phyloP scores from a whole-genome alignment of 2,888 invertebrate species.

The Eilema sororculum region DNA sequence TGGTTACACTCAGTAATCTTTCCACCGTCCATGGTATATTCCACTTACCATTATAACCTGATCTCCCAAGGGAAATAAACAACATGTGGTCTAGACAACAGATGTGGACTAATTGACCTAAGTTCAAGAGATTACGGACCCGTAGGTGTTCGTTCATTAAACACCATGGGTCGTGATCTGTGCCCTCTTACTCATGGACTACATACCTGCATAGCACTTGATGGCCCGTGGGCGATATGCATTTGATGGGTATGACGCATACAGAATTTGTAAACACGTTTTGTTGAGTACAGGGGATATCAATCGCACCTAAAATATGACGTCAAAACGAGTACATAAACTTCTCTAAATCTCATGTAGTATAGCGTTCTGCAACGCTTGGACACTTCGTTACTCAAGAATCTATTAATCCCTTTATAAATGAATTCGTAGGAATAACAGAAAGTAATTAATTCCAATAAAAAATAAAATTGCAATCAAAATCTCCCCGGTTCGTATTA shows the following conservation, averaged over 20 bases:
- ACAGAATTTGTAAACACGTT: not conserved
- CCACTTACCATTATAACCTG: constrained; percentile 1
- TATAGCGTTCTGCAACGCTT: no score
- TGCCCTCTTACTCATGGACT: constrained; percentile 14
- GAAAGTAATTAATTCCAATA: no score
- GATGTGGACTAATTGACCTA: constrained; percentile 39
- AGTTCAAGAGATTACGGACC: constrained; percentile 50
- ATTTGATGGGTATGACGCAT: constrained; percentile 8
- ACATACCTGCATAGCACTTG: constrained; percentile 21
- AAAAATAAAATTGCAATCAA: no score
- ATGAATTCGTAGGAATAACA: no score
- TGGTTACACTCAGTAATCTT: no score
- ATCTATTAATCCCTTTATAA: no score
- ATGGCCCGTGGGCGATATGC: constrained; percentile 6
- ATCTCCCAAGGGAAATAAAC: not conserved
- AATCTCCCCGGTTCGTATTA: no score
- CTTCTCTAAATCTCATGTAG: no score
- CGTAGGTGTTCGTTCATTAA: constrained; percentile 27
- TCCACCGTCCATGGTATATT: not conserved
- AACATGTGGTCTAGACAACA: not conserved
- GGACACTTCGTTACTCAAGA: no score
- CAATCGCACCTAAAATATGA: not conserved
- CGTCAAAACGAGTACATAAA: no score
- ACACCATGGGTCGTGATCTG: constrained; percentile 9
- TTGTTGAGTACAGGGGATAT: not conserved